A percentile compares a stretch with the other conserved stretches of the same genome.
phyloP scores from a whole-genome alignment of 2,888 invertebrate genomes.

The Pyrochroa serraticornis region DNA sequence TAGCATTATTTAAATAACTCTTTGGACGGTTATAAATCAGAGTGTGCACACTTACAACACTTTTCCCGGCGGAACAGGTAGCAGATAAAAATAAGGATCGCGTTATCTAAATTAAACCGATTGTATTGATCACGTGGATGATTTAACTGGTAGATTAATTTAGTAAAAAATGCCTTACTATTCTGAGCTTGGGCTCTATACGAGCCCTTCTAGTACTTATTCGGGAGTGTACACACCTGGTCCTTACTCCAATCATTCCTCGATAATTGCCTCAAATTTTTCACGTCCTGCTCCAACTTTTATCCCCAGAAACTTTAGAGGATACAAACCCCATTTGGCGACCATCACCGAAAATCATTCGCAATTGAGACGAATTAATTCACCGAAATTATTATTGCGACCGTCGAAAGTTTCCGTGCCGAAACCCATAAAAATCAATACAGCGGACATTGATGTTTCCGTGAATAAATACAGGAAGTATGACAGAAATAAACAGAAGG shows the following conservation, averaged over 20 bases:
- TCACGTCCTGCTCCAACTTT: conserved; percentile 40
- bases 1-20: no score
- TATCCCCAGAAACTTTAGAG: conserved; percentile 53
- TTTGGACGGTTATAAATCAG: no score
- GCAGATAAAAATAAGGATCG: conserved; percentile 22
- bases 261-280: conserved; percentile 52
- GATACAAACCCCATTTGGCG: conserved; percentile 75
- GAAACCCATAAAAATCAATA: conserved; percentile 78
- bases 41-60: no score
- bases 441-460: conserved; percentile 85
- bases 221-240: conserved; percentile 61
- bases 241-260: conserved; percentile 64
- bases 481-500: conserved; percentile 45
- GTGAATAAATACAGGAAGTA: conserved; percentile 65
- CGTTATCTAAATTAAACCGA: conserved; percentile 2
- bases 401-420: conserved; percentile 59
- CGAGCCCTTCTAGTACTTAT: conserved; percentile 63
- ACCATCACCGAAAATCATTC: conserved; percentile 71
- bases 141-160: conserved; percentile 31
- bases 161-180: conserved; percentile 67
- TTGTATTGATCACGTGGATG: conserved; percentile 33
- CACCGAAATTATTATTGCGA: conserved; percentile 61
- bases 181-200: conserved; percentile 64
- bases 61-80: conserved; percentile 20
- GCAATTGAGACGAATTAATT: conserved; percentile 60